Base-by-base conservation (phyloP, 37 sponge, comb jelly and placozoan genomes). In the Halisarca cf. caerulea region DNA sequence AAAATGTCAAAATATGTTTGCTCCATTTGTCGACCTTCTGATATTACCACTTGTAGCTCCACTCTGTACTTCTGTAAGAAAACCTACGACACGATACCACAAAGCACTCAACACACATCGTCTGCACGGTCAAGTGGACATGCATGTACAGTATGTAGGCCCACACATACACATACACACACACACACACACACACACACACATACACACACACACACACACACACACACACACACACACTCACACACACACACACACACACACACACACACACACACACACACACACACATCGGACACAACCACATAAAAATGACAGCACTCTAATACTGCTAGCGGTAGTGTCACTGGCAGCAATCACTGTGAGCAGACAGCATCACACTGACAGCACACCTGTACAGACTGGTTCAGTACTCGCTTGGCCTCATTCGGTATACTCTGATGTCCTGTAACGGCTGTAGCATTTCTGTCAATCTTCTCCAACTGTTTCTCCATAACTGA, bases 401-500 rank as follows among this genome's bases (percentile, higher is more conserved):
- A 70, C 7, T 35, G 8, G 23, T 21, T 70, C 15, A 62, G 72
- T 27, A 33, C 21, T 2, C 58, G 62, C 42, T 85, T 80, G 14
- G 74, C 66, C 34, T 59, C 77, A 0, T 44, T 39, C 7, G 61
- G 73, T 58, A 88, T 55, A 72, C 36, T 81, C 14, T 41, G 32
- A 58, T 92, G 82, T 37, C 69, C 84, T 24, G 64, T 47, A 17
- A 90, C 75, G 36, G 54, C 84, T 27, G 44, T 75, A 25, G 91
- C 94, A 90, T 86, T 86, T 37, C 84, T 82, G 18, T 85, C 84
- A 58, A 94, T 94, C 83, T 81, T 90, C 24, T 87, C 86, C 80
- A 94, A 58, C 53, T 94, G 86, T 37, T 47, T 87, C 81, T 90
- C 84, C 91, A 90, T 90, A 45, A 94, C 94, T 94, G 53, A 24